Conservation (phyloP, 2,888 invertebrate genomes). For the Mesorhabditis belari region DNA sequence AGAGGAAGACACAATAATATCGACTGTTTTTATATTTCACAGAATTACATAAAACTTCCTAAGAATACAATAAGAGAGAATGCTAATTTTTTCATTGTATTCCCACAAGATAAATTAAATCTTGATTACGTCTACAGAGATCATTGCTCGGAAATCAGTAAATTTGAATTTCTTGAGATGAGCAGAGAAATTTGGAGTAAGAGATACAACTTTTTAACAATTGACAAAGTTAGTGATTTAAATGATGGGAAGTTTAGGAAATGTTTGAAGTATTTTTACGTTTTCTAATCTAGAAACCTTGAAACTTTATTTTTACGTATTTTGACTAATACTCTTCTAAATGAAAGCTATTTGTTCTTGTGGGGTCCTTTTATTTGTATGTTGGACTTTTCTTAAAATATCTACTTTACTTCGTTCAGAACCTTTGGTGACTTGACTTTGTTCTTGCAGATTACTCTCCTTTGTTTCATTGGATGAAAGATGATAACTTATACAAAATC, state of each 20-base stretch:
- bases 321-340: conserved; percentile 3
- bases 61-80: conserved; percentile 34
- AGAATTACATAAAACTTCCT: too few relatives aligned
- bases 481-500: conserved; percentile 3
- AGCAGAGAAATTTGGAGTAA: conserved; percentile 11
- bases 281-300: too few relatives aligned
- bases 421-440: not conserved
- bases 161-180: conserved; percentile 19
- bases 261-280: conserved; percentile 4
- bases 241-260: conserved; percentile 14
- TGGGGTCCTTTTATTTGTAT: conserved; percentile 3
- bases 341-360: conserved; percentile 6
- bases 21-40: conserved; percentile 29
- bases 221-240: conserved; percentile 16
- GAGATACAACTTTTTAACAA: conserved; percentile 20
- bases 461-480: too few relatives aligned
- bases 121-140: conserved; percentile 23
- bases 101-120: conserved; percentile 27
- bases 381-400: not conserved
- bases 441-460: not conserved
- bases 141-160: conserved; percentile 17
- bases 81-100: conserved; percentile 29
- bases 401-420: not conserved
- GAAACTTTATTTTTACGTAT: not conserved
- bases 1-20: conserved; percentile 16